Percentiles rank a stretch among this genome's conserved stretches.
These are phyloP conservation scores for Chondrilla cf. caribensis DNA, from an alignment of 37 sponge, comb jelly and placozoan species.

Conservation along the genomic window DNA sequence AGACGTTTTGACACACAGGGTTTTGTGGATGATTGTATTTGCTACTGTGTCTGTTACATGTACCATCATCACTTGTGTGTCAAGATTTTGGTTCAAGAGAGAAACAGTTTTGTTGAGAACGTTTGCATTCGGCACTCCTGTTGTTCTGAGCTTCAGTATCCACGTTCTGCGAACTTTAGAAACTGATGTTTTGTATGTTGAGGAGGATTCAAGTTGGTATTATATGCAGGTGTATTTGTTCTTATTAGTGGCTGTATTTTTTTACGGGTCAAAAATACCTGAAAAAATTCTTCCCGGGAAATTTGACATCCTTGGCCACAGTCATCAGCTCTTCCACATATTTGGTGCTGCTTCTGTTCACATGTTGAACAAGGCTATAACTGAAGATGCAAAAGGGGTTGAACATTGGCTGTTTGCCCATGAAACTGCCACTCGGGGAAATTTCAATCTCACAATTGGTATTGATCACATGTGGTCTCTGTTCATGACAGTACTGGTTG, in stretches of 20 bases:
- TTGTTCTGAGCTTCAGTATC: background rate
- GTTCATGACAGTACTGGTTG: too few relatives aligned
- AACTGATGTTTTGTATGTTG: background rate
- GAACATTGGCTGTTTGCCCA: too few relatives aligned
- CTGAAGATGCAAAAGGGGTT: too few relatives aligned
- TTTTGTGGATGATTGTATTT: background rate
- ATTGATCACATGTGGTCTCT: too few relatives aligned
- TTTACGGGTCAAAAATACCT: background rate
- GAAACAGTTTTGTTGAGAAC: background rate
- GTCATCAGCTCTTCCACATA: slow-evolving; percentile 4
- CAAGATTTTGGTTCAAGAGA: background rate
- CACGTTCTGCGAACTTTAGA: background rate
- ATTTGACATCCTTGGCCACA: background rate
- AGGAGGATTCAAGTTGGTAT: background rate
- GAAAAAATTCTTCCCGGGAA: slow-evolving; percentile 4
- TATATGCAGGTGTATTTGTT: background rate
- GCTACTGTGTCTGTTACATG: background rate
- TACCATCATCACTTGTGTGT: background rate
- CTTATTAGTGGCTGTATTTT: background rate
- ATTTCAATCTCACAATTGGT: too few relatives aligned
- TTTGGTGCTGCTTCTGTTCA: background rate
- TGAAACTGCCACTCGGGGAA: too few relatives aligned
- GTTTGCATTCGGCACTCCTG: background rate
- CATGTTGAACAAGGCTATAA: background rate
- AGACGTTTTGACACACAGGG: too few relatives aligned